Evolutionary conservation across 2,888 invertebrate genomes (phyloP).

Genomic region (Cyclophora albipunctata): DNA sequence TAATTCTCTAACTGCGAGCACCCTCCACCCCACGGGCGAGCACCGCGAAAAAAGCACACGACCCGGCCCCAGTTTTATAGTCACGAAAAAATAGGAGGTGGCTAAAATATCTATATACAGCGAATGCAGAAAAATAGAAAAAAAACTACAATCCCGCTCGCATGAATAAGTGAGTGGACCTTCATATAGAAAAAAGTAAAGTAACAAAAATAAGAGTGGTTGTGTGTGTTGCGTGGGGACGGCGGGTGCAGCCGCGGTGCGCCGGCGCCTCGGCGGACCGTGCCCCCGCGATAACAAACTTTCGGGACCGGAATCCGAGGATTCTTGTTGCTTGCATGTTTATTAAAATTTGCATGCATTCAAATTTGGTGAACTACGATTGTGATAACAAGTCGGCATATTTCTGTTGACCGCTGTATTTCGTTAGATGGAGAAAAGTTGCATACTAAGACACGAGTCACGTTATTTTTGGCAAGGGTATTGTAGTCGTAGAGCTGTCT

Average conservation of each 20-base stretch:
- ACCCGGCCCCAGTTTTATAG: constrained; percentile 69
- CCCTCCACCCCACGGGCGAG: constrained; percentile 53
- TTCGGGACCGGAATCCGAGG: constrained; percentile 7
- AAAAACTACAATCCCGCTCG: constrained; percentile 69
- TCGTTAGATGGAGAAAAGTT: too few relatives aligned
- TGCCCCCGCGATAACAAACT: constrained; percentile 6
- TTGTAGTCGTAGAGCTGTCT: too few relatives aligned
- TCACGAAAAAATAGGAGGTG: constrained; percentile 70
- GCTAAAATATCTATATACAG: constrained; percentile 72
- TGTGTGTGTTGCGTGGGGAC: constrained; percentile 28
- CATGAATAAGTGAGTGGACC: constrained; percentile 73
- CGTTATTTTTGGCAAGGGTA: neutral
- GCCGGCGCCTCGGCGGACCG: constrained; percentile 3
- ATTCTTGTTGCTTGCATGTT: constrained; percentile 6
- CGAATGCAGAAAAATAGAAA: constrained; percentile 56
- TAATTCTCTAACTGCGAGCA: constrained; percentile 74
- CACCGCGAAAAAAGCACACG: constrained; percentile 70
- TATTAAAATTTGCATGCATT: constrained; percentile 4
- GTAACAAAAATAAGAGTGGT: constrained; percentile 47
- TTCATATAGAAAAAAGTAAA: constrained; percentile 65
- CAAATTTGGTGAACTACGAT: neutral
- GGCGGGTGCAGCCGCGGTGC: constrained; percentile 15
- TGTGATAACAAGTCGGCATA: constrained; percentile 8
- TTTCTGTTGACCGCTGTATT: too few relatives aligned
- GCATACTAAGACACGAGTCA: constrained; percentile 3